A percentile compares a stretch with the other conserved stretches of the same genome.
phyloP scores from a whole-genome alignment of 2,113 vertebrate species.

The Climacteris rufus region DNA sequence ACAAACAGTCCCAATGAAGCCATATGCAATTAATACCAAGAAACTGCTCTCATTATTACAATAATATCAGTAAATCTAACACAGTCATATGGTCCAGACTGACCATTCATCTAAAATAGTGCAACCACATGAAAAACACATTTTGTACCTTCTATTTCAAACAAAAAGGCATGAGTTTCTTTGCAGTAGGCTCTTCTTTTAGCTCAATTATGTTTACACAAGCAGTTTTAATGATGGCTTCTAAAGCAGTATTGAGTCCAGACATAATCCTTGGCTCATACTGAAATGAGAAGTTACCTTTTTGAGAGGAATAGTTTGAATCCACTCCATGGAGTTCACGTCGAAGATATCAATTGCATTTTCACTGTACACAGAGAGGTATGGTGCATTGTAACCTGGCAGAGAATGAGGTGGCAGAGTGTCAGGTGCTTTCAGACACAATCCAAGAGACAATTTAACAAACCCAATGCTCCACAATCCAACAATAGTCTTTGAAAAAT shows the following conservation, averaged over 20 bases:
- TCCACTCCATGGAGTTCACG: conserved; percentile 98
- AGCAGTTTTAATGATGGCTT: not conserved
- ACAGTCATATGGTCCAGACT: not conserved
- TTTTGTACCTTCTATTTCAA: not conserved
- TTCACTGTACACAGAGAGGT: conserved; percentile 97
- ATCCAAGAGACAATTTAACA: not conserved
- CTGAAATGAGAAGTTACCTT: conserved; percentile 79
- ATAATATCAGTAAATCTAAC: not conserved
- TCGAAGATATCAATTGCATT: conserved; percentile 95
- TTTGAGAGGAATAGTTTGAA: conserved; percentile 96
- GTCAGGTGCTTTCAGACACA: not conserved
- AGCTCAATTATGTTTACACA: not conserved
- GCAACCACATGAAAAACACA: not conserved
- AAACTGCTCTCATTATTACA: not conserved
- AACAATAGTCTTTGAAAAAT: not conserved
- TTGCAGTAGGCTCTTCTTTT: not conserved
- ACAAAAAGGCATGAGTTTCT: not conserved
- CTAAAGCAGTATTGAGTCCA: not conserved
- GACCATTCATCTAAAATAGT: not conserved
- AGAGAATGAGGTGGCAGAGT: not conserved
- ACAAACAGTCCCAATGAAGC: not conserved
- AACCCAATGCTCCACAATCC: too few species aligned
- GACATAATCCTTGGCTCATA: not conserved
- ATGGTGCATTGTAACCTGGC: conserved; percentile 95
- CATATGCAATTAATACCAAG: not conserved